Evolutionary conservation across 2,888 invertebrate genomes (phyloP).

Genomic region (Apomyelois bistriatella): DNA sequence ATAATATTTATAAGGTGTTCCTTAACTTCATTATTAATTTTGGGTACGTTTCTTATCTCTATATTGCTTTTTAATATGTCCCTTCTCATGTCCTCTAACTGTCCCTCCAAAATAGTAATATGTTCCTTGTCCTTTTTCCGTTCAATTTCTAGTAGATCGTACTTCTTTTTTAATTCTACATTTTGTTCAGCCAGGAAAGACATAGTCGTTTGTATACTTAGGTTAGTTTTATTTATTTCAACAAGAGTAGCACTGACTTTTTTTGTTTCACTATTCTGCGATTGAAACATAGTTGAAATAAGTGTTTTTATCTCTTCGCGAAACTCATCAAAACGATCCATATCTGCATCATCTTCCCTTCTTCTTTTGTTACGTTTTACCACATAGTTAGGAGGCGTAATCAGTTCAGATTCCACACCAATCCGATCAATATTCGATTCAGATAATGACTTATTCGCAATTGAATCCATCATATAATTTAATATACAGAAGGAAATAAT

Average conservation of each 20-base stretch:
- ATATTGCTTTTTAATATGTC: conserved; percentile 13
- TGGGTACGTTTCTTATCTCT: conserved; percentile 19
- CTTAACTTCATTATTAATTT: conserved; percentile 17
- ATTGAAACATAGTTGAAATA: neutral
- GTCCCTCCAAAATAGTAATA: conserved; percentile 16
- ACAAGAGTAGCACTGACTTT: neutral
- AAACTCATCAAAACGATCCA: neutral
- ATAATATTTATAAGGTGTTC: conserved; percentile 19
- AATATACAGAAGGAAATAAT: too few species aligned
- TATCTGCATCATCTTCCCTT: neutral
- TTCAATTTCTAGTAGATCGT: conserved; percentile 13
- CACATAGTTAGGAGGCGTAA: neutral
- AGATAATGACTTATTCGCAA: neutral
- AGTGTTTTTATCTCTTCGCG: neutral
- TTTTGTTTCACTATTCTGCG: neutral
- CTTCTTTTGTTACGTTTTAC: neutral
- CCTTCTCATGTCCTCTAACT: conserved; percentile 15
- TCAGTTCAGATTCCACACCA: neutral
- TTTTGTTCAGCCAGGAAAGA: conserved; percentile 16
- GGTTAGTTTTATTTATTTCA: conserved; percentile 10
- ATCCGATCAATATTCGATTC: neutral
- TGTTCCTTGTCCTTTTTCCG: conserved; percentile 15
- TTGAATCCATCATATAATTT: too few species aligned
- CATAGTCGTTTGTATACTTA: conserved; percentile 16
- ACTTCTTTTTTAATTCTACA: conserved; percentile 15